Evolutionary conservation across 1,140 invertebrate species (phyloP).

Genomic region (Drosophila setifemur): DNA sequence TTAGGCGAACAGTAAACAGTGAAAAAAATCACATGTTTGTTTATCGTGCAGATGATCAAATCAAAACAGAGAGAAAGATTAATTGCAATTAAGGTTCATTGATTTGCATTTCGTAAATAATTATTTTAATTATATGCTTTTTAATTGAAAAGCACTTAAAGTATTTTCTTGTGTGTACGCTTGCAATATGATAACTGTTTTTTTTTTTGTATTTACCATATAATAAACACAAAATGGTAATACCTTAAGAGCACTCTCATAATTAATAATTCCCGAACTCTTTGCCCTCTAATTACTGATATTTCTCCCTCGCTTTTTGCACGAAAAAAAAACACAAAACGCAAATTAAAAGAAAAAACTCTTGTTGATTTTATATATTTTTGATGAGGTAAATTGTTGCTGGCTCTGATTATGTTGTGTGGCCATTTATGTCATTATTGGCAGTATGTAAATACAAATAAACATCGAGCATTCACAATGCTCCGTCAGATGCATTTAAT

Average conservation of each 20-base stretch:
- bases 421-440: conserved; percentile 42
- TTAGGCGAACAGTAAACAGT: not conserved
- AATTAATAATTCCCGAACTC: not conserved
- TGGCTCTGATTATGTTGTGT: conserved; percentile 27
- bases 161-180: no score
- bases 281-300: not conserved
- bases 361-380: conserved; percentile 34
- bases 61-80: not conserved
- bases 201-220: no score
- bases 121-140: no score
- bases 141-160: no score
- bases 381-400: conserved; percentile 21
- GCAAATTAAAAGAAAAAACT: conserved; percentile 1
- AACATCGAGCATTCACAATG: conserved; percentile 10
- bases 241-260: conserved; percentile 7
- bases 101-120: no score
- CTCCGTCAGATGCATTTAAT: conserved; percentile 32
- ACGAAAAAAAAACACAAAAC: conserved; percentile 9
- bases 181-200: no score
- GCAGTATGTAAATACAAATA: conserved; percentile 41
- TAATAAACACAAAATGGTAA: no score
- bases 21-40: not conserved
- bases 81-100: no score
- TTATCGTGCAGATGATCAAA: not conserved
- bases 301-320: not conserved